A percentile compares a stretch with the other conserved stretches of the same genome.
Conservation (phyloP, 2,797 vertebrate genomes). For the Momotus momota region DNA sequence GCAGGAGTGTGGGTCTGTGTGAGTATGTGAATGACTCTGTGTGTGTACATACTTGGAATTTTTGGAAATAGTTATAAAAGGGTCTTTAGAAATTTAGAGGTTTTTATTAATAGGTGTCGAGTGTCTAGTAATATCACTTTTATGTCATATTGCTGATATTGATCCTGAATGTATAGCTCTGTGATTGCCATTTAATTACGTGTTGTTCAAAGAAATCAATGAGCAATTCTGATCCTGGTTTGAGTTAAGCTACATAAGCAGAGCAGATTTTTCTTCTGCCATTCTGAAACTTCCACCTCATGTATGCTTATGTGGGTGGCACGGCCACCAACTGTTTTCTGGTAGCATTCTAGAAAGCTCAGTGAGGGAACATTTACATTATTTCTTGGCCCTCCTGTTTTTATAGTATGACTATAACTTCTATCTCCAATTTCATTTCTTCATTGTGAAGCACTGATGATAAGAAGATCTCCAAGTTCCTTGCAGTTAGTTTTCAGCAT, state of each 20-base stretch:
- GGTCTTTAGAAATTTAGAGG: neutral
- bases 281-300: neutral
- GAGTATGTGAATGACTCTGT: rapidly evolving
- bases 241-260: neutral
- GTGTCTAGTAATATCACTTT: neutral
- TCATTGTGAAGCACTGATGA: neutral
- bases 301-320: neutral
- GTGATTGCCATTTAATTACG: neutral
- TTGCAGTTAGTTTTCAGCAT: neutral
- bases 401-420: neutral
- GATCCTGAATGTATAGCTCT: neutral
- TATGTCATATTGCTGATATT: neutral
- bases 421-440: neutral
- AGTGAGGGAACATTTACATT: neutral
- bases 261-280: neutral
- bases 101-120: neutral
- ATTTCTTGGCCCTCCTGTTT: neutral
- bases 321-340: neutral
- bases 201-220: neutral
- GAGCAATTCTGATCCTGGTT: neutral
- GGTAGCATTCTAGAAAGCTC: neutral
- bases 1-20: neutral
- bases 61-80: neutral
- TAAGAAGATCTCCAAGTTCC: neutral
- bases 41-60: neutral